Conservation (phyloP, 2,888 invertebrate genomes). For the Athalia cordata region DNA sequence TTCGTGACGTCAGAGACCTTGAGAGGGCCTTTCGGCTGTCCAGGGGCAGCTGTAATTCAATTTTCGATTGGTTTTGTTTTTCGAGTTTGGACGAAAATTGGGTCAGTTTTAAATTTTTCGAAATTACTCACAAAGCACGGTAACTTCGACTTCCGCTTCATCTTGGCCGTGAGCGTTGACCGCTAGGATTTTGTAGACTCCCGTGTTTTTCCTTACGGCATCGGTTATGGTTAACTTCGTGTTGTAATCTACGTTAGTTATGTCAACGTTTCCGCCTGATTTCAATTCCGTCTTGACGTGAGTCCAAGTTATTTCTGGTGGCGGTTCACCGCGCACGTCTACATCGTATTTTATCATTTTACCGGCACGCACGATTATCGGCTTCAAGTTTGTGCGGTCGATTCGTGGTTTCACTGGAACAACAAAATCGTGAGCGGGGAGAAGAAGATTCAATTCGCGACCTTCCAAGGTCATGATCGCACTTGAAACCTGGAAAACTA, state of each 20-base stretch:
- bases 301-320: constrained; percentile 94
- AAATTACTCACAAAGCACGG: constrained; percentile 81
- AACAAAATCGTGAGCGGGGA: background rate
- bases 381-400: constrained; percentile 94
- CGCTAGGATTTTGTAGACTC: constrained; percentile 91
- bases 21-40: constrained; percentile 91
- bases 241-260: constrained; percentile 92
- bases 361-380: constrained; percentile 91
- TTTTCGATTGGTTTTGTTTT: constrained; percentile 10
- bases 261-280: constrained; percentile 82
- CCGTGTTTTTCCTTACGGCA: constrained; percentile 88
- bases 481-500: background rate
- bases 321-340: constrained; percentile 96
- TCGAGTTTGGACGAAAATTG: background rate
- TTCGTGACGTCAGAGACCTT: constrained; percentile 93
- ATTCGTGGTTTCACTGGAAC: constrained; percentile 95
- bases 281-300: constrained; percentile 86
- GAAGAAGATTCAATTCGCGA: too few species aligned
- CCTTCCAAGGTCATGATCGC: too few species aligned
- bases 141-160: constrained; percentile 95
- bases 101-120: constrained; percentile 12
- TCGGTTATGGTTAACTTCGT: constrained; percentile 90
- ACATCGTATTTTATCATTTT: constrained; percentile 95
- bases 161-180: constrained; percentile 94
- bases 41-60: constrained; percentile 80